Base-by-base conservation (phyloP, 2,797 vertebrate species). In the Macrochelys suwanniensis region DNA sequence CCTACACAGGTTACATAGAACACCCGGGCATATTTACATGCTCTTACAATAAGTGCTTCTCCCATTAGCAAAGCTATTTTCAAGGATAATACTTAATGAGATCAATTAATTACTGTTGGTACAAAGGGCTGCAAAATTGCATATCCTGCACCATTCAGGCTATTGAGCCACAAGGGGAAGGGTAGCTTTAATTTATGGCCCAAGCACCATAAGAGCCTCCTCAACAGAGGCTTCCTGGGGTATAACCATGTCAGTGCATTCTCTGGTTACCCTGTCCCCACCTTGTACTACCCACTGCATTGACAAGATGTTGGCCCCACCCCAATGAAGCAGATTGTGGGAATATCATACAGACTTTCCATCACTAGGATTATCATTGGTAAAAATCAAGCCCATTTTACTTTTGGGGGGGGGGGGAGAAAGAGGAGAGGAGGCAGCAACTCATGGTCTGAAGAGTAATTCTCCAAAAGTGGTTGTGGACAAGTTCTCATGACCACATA, bases 21-120 rank as follows among this genome's bases (percentile, higher is more conserved):
- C 11, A 1, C 61, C 4, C 6, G 47, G 68, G 1, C 2, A 0
- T 45, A 76, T 45, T 47, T 25, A 76, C 37, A 37, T 42, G 37
- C 19, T 11, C 11, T 45, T 76, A 45, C 17, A 76, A 45, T 45
- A 76, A 13, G 12, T 76, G 13, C 6, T 42, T 45, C 23, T 76
- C 25, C 23, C 11, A 45, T 26, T 76, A 83, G 76, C 4, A 17
- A 65, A 11, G 33, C 11, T 65, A 25, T 77, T 74, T 84, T 80
- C 33, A 56, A 82, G 50, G 53, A 23, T 6, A 25, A 11, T 74
- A 76, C 11, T 74, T 74, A 45, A 45, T 45, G 42, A 47, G 42
- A 5, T 42, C 9, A 89, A 42, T 61, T 71, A 11, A 31, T 61
- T 61, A 61, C 3, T 1, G 0, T 4, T 83, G 19, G 3, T 80